These are phyloP conservation scores for Scatophagus argus DNA, from an alignment of 2,113 vertebrate genomes.

Conservation along the genomic window DNA sequence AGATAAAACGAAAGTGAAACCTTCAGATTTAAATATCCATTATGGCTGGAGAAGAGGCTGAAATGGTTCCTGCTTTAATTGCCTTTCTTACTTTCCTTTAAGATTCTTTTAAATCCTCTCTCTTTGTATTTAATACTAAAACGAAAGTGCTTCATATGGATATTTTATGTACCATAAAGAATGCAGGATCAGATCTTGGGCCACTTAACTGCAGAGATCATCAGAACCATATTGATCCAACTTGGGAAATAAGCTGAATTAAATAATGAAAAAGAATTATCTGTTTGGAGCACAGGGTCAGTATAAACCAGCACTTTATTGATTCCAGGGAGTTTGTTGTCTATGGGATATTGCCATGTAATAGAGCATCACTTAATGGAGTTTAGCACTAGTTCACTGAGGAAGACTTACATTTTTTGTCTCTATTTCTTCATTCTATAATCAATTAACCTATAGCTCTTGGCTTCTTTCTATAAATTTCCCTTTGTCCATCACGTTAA, in stretches of 20 bases:
- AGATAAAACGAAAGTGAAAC: constrained; percentile 22
- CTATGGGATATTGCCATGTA: constrained; percentile 28
- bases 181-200: constrained; percentile 1
- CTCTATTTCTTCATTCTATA: constrained; percentile 8
- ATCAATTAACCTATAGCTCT: constrained; percentile 28
- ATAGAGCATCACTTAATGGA: constrained; percentile 32
- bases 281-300: constrained; percentile 8
- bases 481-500: not conserved
- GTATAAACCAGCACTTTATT: constrained; percentile 28
- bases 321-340: constrained; percentile 19
- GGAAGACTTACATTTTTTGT: constrained; percentile 25
- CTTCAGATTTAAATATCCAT: constrained; percentile 16
- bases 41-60: not conserved
- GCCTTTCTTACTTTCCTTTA: not conserved
- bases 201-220: not conserved
- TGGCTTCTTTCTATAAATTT: constrained; percentile 14
- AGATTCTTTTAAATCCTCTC: not conserved
- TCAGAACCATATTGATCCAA: constrained; percentile 6
- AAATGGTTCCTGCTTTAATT: not conserved
- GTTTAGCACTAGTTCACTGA: constrained; percentile 38
- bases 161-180: constrained; percentile 16
- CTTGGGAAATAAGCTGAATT: constrained; percentile 18
- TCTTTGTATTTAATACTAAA: not conserved
- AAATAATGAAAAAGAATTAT: constrained; percentile 14
- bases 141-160: not conserved